These are phyloP conservation scores for Torymus aiolomorphi DNA, from an alignment of 2,888 invertebrate genomes.

Conservation along the genomic window DNA sequence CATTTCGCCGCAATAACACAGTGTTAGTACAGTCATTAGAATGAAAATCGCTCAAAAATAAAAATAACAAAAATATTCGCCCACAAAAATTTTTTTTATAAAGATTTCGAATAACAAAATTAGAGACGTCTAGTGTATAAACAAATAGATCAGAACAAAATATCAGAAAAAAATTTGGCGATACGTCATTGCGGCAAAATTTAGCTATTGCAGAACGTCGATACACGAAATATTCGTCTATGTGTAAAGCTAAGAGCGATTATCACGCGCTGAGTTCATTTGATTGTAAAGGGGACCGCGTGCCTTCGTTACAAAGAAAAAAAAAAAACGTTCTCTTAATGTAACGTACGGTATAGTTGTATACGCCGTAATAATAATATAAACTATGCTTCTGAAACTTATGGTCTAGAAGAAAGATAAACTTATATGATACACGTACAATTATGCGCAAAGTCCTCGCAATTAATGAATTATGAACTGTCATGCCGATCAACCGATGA, in stretches of 20 bases:
- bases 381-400: slow-evolving; percentile 65
- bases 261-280: slow-evolving; percentile 71
- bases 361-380: slow-evolving; percentile 60
- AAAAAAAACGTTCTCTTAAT: slow-evolving; percentile 50
- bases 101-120: slow-evolving; percentile 15
- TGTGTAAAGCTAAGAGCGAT: slow-evolving; percentile 60
- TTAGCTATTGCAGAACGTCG: slow-evolving; percentile 70
- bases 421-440: slow-evolving; percentile 55
- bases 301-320: slow-evolving; percentile 69
- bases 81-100: slow-evolving; percentile 7
- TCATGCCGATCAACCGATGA: slow-evolving; percentile 33
- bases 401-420: slow-evolving; percentile 47
- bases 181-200: slow-evolving; percentile 72
- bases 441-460: slow-evolving; percentile 48
- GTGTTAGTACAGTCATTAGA: slow-evolving; percentile 34
- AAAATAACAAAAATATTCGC: slow-evolving; percentile 37
- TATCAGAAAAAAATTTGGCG: slow-evolving; percentile 43
- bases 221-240: slow-evolving; percentile 69
- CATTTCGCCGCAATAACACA: slow-evolving; percentile 71
- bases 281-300: slow-evolving; percentile 75
- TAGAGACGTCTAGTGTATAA: slow-evolving; percentile 26
- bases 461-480: slow-evolving; percentile 32
- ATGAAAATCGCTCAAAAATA: slow-evolving; percentile 27
- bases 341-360: slow-evolving; percentile 49
- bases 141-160: slow-evolving; percentile 53